Evolutionary conservation across 1,140 invertebrate species (phyloP).

Genomic region (Mercenaria mercenaria): DNA sequence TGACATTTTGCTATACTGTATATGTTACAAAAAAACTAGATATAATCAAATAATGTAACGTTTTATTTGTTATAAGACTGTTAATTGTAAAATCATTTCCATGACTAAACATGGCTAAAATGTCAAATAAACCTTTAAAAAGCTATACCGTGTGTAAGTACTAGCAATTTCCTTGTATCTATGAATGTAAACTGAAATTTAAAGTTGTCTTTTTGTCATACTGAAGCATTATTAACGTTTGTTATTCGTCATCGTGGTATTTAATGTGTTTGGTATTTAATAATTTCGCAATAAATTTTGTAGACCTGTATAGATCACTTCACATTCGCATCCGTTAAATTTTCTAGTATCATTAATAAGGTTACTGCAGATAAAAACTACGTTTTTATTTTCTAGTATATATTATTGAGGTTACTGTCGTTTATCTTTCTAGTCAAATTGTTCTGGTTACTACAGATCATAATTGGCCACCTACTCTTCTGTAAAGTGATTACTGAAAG

Average conservation of each 20-base stretch:
- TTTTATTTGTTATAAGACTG: background rate
- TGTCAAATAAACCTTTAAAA: slow-evolving; percentile 3
- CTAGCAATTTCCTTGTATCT: slow-evolving; percentile 1
- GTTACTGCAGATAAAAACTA: too few relatives aligned
- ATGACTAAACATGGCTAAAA: background rate
- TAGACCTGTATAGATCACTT: too few relatives aligned
- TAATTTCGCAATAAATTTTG: background rate
- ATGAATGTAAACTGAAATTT: background rate
- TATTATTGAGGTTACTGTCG: too few relatives aligned
- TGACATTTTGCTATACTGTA: background rate
- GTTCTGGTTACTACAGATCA: too few relatives aligned
- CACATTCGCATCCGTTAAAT: too few relatives aligned
- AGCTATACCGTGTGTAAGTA: background rate
- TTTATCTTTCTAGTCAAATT: too few relatives aligned
- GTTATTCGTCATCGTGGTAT: background rate
- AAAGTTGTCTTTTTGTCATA: background rate
- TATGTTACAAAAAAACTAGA: background rate
- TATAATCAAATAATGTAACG: background rate
- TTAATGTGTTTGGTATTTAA: background rate
- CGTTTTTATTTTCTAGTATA: too few relatives aligned
- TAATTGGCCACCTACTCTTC: too few relatives aligned
- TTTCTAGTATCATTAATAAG: too few relatives aligned
- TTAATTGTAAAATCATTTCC: background rate
- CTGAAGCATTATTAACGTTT: background rate
- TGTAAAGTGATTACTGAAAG: too few relatives aligned